These are phyloP conservation scores for Aporophyla nigra DNA, from an alignment of 2,888 invertebrate genomes.

Conservation along the genomic window DNA sequence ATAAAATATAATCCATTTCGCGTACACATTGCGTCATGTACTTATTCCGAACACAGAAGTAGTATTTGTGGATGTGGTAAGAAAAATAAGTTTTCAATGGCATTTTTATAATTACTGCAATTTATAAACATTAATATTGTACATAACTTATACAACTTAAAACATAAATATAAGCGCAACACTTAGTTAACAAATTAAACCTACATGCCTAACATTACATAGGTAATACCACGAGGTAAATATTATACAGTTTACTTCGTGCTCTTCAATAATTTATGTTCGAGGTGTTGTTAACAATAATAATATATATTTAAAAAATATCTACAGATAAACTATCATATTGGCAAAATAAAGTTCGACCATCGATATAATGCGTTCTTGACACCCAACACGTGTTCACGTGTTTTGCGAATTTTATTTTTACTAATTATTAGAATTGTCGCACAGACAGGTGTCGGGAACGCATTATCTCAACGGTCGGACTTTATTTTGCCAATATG, in stretches of 20 bases:
- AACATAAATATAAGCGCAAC: conserved; percentile 1
- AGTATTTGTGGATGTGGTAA: background rate
- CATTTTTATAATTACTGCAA: conserved; percentile 15
- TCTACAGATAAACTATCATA: background rate
- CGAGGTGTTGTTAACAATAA: background rate
- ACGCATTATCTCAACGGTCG: too few species aligned
- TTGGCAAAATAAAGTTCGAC: too few species aligned
- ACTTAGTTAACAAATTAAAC: conserved; percentile 11
- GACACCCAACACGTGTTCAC: too few species aligned
- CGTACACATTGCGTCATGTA: conserved; percentile 34
- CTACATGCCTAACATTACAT: conserved; percentile 5
- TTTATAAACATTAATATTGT: background rate
- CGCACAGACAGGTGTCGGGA: too few species aligned
- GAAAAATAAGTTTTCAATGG: conserved; percentile 4
- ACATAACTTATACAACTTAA: conserved; percentile 7
- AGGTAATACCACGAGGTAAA: conserved; percentile 1
- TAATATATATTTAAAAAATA: background rate
- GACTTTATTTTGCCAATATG: too few species aligned
- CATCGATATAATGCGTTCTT: too few species aligned
- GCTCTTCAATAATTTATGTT: conserved; percentile 1
- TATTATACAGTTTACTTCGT: background rate
- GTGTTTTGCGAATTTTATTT: too few species aligned
- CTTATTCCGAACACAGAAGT: background rate
- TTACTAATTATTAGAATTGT: too few species aligned
- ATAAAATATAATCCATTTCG: conserved; percentile 57